Conservation (phyloP, 37 sponge, comb jelly and placozoan species). For the Haliclona indistincta region DNA sequence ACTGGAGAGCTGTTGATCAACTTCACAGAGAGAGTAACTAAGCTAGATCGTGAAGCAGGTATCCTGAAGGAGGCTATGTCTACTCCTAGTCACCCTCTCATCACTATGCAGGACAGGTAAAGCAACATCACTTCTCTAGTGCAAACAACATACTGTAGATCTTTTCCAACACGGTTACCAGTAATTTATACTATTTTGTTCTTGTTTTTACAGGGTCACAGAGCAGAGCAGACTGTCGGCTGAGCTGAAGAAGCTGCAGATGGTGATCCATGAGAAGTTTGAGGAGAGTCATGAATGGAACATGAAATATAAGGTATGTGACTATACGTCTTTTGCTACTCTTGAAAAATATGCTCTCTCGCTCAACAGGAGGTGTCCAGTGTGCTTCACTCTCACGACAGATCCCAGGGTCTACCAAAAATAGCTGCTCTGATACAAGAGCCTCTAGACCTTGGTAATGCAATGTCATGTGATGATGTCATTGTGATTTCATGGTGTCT, state of each 20-base stretch:
- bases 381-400: conserved; percentile 23
- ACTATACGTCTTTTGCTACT: too few relatives aligned
- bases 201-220: conserved; percentile 50
- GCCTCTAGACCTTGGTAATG: conserved; percentile 58
- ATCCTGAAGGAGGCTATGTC: conserved; percentile 69
- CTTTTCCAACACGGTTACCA: background rate
- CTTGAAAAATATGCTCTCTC: too few relatives aligned
- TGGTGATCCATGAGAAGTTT: conserved; percentile 37
- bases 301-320: conserved; percentile 54
- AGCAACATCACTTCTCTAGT: too few relatives aligned
- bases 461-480: background rate
- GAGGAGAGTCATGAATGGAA: conserved; percentile 55
- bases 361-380: conserved; percentile 35
- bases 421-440: conserved; percentile 26
- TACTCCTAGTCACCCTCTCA: conserved; percentile 80
- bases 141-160: too few relatives aligned
- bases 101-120: conserved; percentile 86
- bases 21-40: conserved; percentile 36
- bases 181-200: background rate
- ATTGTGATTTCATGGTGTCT: background rate
- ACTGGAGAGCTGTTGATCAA: conserved; percentile 50
- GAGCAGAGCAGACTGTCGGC: conserved; percentile 63
- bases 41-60: conserved; percentile 62
- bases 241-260: conserved; percentile 52
- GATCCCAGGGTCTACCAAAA: background rate